Base-by-base conservation (phyloP, 2,113 vertebrate genomes). In the Lynx canadensis region DNA sequence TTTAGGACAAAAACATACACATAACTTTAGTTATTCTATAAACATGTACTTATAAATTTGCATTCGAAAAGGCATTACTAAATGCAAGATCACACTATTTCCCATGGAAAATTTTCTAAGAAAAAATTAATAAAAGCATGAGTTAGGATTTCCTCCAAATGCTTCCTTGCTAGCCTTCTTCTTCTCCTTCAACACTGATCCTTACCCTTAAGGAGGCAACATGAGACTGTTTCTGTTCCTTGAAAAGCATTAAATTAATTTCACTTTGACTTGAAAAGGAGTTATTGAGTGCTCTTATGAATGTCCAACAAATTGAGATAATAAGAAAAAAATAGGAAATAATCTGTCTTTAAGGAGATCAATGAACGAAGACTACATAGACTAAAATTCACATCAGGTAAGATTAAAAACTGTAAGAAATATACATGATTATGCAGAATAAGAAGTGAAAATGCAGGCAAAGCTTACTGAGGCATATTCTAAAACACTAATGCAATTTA, bases 241-340 rank as follows among this genome's bases (percentile, higher is more conserved):
- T 88, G 69, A 95, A 92, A 33, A 92, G 29, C 68, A 69, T 89
- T 92, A 83, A 89, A 85, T 95, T 95, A 83, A 92, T 65, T 95
- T 96, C 36, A 88, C 45, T 89, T 93, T 27, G 15, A 57, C 95
- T 79, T 94, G 50, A 88, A 48, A 94, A 83, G 18, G 21, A 71
- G 33, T 76, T 65, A 89, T 74, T 0, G 13, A 48, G 21, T 95
- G 74, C 63, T 91, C 97, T 94, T 92, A 66, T 63, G 57, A 95
- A 83, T 80, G 33, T n/a, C 81, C 29, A 85, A 74, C 63, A 91
- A 95, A 94, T n/a, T 92, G 88, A 90, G 66, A 71, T 95, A 91
- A 93, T 38, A 71, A 78, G 45, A 63, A 89, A 90, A 90, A 41
- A 65, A 90, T 33, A 90, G 21, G 25, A 96, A 96, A 89, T 71